Evolutionary conservation across 2,797 vertebrate genomes (phyloP).

Genomic region (Moxostoma hubbsi): DNA sequence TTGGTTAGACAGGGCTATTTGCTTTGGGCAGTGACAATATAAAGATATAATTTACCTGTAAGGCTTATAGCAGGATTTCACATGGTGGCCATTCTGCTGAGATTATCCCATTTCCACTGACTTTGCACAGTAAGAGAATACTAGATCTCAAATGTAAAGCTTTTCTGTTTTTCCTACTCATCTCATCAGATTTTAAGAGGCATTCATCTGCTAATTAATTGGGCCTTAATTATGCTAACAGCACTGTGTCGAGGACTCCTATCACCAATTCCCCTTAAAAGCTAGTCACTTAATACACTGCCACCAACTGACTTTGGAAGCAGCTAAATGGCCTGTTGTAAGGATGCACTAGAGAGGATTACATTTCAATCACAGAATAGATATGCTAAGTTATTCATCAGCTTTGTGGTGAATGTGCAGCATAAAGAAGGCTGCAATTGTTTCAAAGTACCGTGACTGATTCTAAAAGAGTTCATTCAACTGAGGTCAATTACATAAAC

Average conservation of each 20-base stretch:
- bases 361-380: constrained; percentile 65
- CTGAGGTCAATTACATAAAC: constrained; percentile 62
- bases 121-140: not conserved
- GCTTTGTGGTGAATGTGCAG: constrained; percentile 44
- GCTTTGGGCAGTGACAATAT: not conserved
- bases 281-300: constrained; percentile 62
- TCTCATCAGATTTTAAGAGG: constrained; percentile 54
- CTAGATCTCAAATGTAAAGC: constrained; percentile 3
- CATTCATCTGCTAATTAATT: constrained; percentile 65
- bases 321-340: constrained; percentile 53
- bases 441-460: constrained; percentile 61
- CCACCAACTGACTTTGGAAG: constrained; percentile 61
- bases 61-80: not conserved
- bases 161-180: constrained; percentile 2
- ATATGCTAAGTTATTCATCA: constrained; percentile 72
- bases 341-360: constrained; percentile 60
- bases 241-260: constrained; percentile 60
- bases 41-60: not conserved
- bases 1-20: constrained; percentile 12
- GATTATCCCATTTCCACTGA: not conserved
- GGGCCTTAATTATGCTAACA: constrained; percentile 59
- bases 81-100: constrained; percentile 3
- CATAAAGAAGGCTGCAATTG: constrained; percentile 53
- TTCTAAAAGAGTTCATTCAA: constrained; percentile 62
- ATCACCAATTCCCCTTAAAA: constrained; percentile 61